phyloP scores from a whole-genome alignment of 64 coral and sea anemone genomes.

The Stichodactyla mertensii region DNA sequence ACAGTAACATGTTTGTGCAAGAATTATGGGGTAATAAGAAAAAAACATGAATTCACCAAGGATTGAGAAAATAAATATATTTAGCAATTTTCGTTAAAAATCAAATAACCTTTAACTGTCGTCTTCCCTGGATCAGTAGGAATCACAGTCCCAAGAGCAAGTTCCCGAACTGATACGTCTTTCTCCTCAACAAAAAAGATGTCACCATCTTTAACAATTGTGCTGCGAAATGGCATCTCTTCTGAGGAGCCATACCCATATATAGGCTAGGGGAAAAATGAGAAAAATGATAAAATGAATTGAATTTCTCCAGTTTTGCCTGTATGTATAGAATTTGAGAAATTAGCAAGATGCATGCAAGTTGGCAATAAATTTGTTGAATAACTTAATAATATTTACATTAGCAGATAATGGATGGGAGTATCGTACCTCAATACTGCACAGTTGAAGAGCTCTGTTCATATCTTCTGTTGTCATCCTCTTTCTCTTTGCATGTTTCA shows the following conservation, averaged over 20 bases:
- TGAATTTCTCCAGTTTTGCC: neutral
- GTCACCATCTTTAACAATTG: slow-evolving; percentile 64
- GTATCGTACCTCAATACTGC: slow-evolving; percentile 47
- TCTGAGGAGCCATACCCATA: slow-evolving; percentile 85
- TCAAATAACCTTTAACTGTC: slow-evolving; percentile 57
- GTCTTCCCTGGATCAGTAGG: slow-evolving; percentile 81
- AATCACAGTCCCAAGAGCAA: slow-evolving; percentile 67
- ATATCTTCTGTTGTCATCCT: slow-evolving; percentile 71
- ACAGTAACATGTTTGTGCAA: too few species aligned
- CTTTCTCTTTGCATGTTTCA: slow-evolving; percentile 84
- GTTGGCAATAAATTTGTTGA: too few species aligned
- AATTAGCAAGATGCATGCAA: too few species aligned
- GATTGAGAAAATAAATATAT: neutral
- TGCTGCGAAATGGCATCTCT: slow-evolving; percentile 62
- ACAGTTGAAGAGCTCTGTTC: slow-evolving; percentile 72
- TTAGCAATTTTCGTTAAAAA: neutral
- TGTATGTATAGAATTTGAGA: too few species aligned
- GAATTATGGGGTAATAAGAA: too few species aligned
- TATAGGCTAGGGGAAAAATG: slow-evolving; percentile 42
- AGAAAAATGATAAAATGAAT: neutral
- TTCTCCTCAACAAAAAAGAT: slow-evolving; percentile 91
- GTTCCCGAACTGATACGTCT: slow-evolving; percentile 69
- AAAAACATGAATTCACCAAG: neutral
- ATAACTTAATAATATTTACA: too few species aligned
- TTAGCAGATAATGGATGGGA: neutral